phyloP scores from a whole-genome alignment of 2,113 vertebrate genomes.

The Strix uralensis region DNA sequence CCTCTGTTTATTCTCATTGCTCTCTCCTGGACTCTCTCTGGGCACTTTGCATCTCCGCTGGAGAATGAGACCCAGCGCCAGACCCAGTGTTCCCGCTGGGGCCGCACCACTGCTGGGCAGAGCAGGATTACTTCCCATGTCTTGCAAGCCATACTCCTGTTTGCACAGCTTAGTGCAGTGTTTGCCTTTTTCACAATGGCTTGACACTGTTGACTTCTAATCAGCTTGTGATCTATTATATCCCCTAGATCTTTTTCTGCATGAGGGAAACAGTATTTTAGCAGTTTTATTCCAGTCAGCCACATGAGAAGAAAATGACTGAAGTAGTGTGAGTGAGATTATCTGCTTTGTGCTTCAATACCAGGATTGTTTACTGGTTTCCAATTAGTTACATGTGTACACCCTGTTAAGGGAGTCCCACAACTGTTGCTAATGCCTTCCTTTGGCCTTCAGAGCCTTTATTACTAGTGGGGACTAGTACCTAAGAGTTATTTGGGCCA shows the following conservation, averaged over 20 bases:
- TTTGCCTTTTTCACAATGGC: constrained; percentile 67
- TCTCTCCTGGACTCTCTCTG: neutral
- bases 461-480: neutral
- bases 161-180: constrained; percentile 65
- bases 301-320: constrained; percentile 59
- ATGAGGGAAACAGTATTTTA: constrained; percentile 64
- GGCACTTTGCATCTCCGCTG: neutral
- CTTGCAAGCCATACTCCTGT: constrained; percentile 42
- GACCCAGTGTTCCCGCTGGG: neutral
- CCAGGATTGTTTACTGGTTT: constrained; percentile 61
- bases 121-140: constrained; percentile 4
- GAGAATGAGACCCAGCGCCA: neutral
- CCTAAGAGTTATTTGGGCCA: neutral
- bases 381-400: constrained; percentile 43
- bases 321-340: constrained; percentile 61
- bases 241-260: constrained; percentile 64
- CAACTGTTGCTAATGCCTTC: constrained; percentile 4
- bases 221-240: constrained; percentile 69
- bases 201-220: constrained; percentile 68
- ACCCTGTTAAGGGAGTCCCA: neutral
- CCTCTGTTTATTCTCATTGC: neutral
- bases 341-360: constrained; percentile 57
- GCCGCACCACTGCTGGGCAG: neutral
- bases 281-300: constrained; percentile 53
- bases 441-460: constrained; percentile 17